Percentiles rank a stretch among this genome's conserved stretches.
Evolutionary conservation across 2,888 invertebrate genomes (phyloP).

Genomic region (Zhengitettix transpicula): DNA sequence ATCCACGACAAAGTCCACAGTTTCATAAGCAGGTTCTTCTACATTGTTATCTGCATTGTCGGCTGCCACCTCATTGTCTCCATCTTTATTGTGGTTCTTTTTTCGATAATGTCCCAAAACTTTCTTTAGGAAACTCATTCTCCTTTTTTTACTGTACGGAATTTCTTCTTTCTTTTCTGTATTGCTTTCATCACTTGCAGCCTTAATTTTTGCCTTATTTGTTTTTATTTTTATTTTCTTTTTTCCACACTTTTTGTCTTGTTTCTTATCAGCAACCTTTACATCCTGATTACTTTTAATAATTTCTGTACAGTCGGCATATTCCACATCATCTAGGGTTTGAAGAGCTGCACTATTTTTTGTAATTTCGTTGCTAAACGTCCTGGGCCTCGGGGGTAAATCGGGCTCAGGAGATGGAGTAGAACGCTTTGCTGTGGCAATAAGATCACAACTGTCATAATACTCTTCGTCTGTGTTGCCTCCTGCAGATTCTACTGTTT

Average conservation of each 20-base stretch:
- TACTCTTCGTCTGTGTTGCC: constrained; percentile 5
- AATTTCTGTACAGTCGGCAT: too few species aligned
- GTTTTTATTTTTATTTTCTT: too few species aligned
- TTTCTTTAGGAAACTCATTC: constrained; percentile 3
- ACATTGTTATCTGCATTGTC: not conserved
- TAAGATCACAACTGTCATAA: constrained; percentile 2
- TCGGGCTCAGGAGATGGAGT: constrained; percentile 5
- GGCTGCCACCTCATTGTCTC: not conserved
- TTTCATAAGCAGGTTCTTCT: not conserved
- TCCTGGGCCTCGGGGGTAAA: constrained; percentile 8
- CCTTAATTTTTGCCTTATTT: too few species aligned
- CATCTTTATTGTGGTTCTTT: not conserved
- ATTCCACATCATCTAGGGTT: too few species aligned
- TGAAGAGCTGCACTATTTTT: not conserved
- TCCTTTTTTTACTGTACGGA: not conserved
- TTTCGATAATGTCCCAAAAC: constrained; percentile 3
- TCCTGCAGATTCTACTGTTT: not conserved
- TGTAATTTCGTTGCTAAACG: not conserved
- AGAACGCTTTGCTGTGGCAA: not conserved
- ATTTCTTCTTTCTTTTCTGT: too few species aligned
- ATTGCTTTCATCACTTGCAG: too few species aligned
- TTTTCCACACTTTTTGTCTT: too few species aligned
- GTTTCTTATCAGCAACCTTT: too few species aligned
- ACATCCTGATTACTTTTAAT: too few species aligned
- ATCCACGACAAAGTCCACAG: not conserved